These are phyloP conservation scores for Notarius lentiginosus DNA, from an alignment of 2,113 vertebrate species.

Conservation along the genomic window DNA sequence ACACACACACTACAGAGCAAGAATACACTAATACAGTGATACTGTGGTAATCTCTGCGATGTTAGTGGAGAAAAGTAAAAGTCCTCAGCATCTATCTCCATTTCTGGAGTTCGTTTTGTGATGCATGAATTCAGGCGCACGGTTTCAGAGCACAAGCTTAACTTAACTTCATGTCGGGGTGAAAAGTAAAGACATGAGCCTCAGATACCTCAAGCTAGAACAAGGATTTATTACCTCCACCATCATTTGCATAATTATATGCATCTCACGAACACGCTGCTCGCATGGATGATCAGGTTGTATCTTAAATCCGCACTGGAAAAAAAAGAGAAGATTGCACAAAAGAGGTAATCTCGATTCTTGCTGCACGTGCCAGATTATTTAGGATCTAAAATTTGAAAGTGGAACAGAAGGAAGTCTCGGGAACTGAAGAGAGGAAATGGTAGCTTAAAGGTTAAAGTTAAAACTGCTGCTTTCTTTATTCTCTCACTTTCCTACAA, in stretches of 20 bases:
- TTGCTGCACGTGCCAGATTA: slow-evolving; percentile 69
- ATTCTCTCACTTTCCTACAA: neutral
- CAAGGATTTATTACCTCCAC: slow-evolving; percentile 70
- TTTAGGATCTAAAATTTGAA: slow-evolving; percentile 57
- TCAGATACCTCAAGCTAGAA: slow-evolving; percentile 57
- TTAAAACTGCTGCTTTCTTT: neutral
- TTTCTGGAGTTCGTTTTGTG: slow-evolving; percentile 49
- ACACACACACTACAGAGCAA: neutral
- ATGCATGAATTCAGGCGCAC: slow-evolving; percentile 51
- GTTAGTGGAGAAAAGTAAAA: neutral
- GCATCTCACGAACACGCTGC: slow-evolving; percentile 69
- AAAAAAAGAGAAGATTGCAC: slow-evolving; percentile 64
- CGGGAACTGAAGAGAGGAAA: neutral
- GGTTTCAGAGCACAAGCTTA: slow-evolving; percentile 51
- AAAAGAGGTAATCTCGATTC: slow-evolving; percentile 63
- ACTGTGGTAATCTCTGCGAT: neutral
- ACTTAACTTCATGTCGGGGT: slow-evolving; percentile 49
- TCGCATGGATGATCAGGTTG: slow-evolving; percentile 71
- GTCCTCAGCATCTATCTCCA: neutral
- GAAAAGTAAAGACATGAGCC: slow-evolving; percentile 38
- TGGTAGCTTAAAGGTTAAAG: neutral
- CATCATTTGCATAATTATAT: slow-evolving; percentile 76
- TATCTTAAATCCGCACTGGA: slow-evolving; percentile 67
- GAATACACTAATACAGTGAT: neutral
- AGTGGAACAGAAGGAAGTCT: slow-evolving; percentile 53